These are phyloP conservation scores for Eulithis prunata DNA, from an alignment of 2,888 invertebrate species.

Conservation along the genomic window DNA sequence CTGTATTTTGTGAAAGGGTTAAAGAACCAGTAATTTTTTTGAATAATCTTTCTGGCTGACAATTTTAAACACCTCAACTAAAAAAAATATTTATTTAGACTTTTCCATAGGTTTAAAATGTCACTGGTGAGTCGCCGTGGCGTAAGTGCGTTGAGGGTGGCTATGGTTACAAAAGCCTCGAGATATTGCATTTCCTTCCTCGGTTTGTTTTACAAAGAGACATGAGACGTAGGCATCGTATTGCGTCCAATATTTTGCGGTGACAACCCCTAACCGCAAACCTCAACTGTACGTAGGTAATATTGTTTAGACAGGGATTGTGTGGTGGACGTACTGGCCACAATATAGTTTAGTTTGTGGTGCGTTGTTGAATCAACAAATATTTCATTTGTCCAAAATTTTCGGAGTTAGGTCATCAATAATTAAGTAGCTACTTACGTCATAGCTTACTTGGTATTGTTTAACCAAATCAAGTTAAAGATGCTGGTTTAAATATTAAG, in stretches of 20 bases:
- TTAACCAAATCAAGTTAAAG: too few relatives aligned
- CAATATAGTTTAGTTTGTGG: neutral
- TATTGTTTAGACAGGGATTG: conserved; percentile 20
- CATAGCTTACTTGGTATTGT: neutral
- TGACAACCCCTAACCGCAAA: conserved; percentile 67
- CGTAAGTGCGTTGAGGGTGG: conserved; percentile 6
- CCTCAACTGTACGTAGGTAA: conserved; percentile 50
- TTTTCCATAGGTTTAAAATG: neutral
- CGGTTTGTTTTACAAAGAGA: conserved; percentile 59
- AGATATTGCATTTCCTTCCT: conserved; percentile 49
- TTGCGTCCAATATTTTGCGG: conserved; percentile 70
- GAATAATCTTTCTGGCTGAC: neutral
- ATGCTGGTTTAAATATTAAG: too few relatives aligned
- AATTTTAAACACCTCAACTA: neutral
- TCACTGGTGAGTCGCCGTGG: neutral
- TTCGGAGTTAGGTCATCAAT: neutral
- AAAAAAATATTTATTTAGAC: too few relatives aligned
- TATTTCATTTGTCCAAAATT: neutral
- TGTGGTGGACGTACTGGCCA: neutral
- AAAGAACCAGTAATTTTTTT: neutral
- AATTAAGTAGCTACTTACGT: too few relatives aligned
- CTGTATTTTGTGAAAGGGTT: conserved; percentile 13
- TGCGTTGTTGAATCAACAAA: neutral
- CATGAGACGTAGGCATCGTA: conserved; percentile 58
- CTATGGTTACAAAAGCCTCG: conserved; percentile 19